These are phyloP conservation scores for Ctenopoma multispine DNA, from an alignment of 2,797 vertebrate genomes.

Conservation along the genomic window DNA sequence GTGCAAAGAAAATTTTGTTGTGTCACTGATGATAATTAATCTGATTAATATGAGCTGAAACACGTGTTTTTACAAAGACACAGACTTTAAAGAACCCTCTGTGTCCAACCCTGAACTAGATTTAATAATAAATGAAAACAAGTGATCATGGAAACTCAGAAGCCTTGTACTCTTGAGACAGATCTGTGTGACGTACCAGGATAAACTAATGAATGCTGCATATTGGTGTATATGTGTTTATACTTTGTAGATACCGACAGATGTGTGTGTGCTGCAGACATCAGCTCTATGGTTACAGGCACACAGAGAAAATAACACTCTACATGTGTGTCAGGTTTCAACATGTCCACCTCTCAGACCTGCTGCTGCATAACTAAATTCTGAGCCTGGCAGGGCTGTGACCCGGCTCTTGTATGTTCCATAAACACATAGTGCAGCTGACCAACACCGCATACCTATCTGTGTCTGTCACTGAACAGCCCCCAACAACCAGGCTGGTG, in stretches of 20 bases:
- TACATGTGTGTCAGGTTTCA: slow-evolving; percentile 39
- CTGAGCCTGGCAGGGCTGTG: neutral
- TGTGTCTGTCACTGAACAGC: neutral
- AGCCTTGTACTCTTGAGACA: neutral
- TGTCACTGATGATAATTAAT: no score
- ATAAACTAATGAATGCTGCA: no score
- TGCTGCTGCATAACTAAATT: slow-evolving; percentile 20
- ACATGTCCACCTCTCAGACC: slow-evolving; percentile 23
- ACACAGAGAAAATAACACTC: neutral
- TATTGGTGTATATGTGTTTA: neutral
- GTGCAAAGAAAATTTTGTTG: no score
- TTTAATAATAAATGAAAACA: neutral
- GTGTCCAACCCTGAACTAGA: neutral
- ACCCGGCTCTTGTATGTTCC: slow-evolving; percentile 12
- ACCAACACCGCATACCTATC: slow-evolving; percentile 11
- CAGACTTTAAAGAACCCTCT: neutral
- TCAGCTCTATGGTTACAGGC: neutral
- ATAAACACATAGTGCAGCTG: slow-evolving; percentile 24
- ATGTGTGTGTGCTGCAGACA: neutral
- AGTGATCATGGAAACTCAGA: no score
- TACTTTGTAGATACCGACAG: no score
- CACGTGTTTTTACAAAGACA: neutral
- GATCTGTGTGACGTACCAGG: neutral
- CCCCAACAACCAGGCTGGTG: neutral
- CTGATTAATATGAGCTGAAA: neutral